These are phyloP conservation scores for Sarotherodon lohbergeri DNA, from an alignment of 2,113 vertebrate genomes.

Conservation along the genomic window DNA sequence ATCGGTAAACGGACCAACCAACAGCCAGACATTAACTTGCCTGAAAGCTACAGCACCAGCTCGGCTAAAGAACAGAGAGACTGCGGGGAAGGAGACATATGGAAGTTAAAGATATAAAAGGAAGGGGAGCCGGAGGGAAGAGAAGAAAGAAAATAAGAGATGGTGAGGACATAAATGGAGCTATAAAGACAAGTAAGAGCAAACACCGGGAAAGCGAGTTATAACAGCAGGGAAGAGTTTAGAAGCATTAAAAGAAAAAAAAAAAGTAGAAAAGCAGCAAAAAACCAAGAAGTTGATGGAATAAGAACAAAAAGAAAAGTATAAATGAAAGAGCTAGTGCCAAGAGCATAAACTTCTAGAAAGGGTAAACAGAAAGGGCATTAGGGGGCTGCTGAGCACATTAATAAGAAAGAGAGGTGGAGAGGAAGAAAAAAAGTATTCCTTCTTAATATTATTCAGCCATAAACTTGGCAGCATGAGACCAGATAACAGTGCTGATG, in stretches of 20 bases:
- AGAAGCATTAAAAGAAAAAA: background rate
- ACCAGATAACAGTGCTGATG: conserved; percentile 49
- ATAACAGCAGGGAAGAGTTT: background rate
- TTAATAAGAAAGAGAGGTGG: background rate
- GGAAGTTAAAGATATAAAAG: background rate
- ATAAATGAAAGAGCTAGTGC: background rate
- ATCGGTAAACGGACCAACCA: background rate
- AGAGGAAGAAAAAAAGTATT: background rate
- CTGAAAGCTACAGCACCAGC: background rate
- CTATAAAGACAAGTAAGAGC: background rate
- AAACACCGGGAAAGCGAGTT: background rate
- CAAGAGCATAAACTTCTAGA: conserved; percentile 1
- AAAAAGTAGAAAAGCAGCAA: background rate
- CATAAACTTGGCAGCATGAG: conserved; percentile 38
- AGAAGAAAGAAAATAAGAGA: background rate
- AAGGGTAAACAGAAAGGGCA: conserved; percentile 19
- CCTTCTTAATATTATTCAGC: conserved; percentile 36
- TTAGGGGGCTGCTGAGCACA: conserved; percentile 2
- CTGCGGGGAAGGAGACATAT: background rate
- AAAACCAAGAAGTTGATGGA: background rate
- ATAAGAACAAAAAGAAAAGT: background rate
- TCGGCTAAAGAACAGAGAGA: background rate
- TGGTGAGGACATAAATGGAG: background rate
- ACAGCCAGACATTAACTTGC: background rate
- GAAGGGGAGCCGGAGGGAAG: background rate